Evolutionary conservation across 1,140 invertebrate genomes (phyloP), one percentile per base, ranked within the genome.

Genomic region (Meloidogyne floridensis): DNA sequence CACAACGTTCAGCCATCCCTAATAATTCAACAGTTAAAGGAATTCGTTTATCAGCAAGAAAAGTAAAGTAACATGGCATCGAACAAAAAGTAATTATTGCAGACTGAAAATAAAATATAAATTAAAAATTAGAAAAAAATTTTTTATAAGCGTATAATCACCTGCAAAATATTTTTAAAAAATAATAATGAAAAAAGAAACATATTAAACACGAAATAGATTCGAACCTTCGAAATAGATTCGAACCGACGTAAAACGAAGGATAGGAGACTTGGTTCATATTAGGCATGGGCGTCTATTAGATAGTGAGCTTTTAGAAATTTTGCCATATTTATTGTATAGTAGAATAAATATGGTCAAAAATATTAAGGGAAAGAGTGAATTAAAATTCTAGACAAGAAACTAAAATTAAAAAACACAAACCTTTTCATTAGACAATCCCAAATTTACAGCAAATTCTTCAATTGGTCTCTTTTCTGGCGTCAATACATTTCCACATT

Each of bases 1-100:
- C 86, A 54, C 89, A 80, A 59, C 90, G 87, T 71, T 91, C 87
- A 7, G 87, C 87, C 15, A 71, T 71, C 18, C 88, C 85, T 80
- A 91, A 89, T 73, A 91, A 90, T 75, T 91, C 91, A 59, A 91
- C 90, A 7, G 89, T 91, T 80, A 92, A 81, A 54, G 87, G 82
- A 11, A 90, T 83, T 32, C 88, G 84, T 11, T 86, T 77, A 59
- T 88, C 86, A 69, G 90, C 91, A 72, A 90, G 79, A 70, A 88
- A 87, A 15, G 74, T 86, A 78, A 87, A 89, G 83, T 88, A 88
- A 75, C 87, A 88, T 47, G 83, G 81, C 81, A 86, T 84, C 7
- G 87, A 89, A 77, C 87, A 88, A 80, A 88, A 90, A 8, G 74
- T 70, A 8, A 82, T 90, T 15, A 82, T 81, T 65, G 89, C 86